Percentiles rank a stretch among this genome's conserved stretches.
Conservation (phyloP, 2,888 invertebrate species). For the Atethmia centrago region DNA sequence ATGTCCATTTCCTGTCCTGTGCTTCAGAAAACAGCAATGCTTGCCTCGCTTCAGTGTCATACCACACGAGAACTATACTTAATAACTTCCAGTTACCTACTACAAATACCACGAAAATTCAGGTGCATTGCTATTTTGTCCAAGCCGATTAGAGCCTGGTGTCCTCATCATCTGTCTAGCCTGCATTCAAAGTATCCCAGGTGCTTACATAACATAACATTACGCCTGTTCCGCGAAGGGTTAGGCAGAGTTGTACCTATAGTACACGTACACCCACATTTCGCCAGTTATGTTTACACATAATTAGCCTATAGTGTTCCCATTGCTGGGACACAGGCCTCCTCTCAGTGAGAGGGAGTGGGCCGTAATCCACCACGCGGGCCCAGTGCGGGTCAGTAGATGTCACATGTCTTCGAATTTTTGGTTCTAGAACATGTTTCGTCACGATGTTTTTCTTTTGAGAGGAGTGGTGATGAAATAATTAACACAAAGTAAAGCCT, state of each 20-base stretch:
- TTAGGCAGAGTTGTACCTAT: neutral
- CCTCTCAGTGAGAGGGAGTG: no score
- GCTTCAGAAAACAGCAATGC: neutral
- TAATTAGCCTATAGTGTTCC: no score
- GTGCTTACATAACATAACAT: neutral
- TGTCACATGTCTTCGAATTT: no score
- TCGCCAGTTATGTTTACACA: no score
- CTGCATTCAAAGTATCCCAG: neutral
- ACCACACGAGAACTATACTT: neutral
- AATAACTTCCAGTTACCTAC: neutral
- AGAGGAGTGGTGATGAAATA: no score
- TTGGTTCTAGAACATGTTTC: no score
- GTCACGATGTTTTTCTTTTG: no score
- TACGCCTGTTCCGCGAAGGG: neutral
- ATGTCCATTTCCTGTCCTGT: no score
- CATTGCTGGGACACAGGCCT: no score
- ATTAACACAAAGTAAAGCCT: no score
- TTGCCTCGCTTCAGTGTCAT: neutral
- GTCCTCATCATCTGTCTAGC: neutral
- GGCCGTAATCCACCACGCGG: no score
- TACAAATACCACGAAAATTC: neutral
- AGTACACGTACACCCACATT: neutral
- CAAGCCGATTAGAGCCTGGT: neutral
- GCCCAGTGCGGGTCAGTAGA: no score
- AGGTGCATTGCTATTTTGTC: neutral